Conservation (phyloP, 2,888 invertebrate genomes). For the Brachypalpus laphriformis region DNA sequence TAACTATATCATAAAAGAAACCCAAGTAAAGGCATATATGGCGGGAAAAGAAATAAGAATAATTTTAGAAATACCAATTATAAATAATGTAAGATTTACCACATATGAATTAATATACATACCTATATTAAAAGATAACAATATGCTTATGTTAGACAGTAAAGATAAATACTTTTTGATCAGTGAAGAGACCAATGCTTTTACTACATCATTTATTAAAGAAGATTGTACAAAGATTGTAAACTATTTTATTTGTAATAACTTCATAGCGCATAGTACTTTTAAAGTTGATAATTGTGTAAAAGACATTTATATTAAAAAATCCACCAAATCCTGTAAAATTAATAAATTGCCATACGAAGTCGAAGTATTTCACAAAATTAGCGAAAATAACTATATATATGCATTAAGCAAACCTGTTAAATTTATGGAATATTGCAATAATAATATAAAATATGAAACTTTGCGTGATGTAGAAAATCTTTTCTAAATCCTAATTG, state of each 20-base stretch:
- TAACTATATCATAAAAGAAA: neutral
- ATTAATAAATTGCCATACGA: neutral
- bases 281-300: neutral
- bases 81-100: neutral
- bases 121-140: slow-evolving; percentile 4
- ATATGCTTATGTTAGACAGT: neutral
- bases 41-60: neutral
- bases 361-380: neutral
- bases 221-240: neutral
- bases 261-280: neutral
- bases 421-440: neutral
- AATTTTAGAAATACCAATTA: neutral
- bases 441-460: neutral
- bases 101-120: slow-evolving; percentile 12
- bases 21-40: neutral
- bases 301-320: neutral
- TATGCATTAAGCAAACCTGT: neutral
- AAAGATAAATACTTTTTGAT: slow-evolving; percentile 1
- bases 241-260: neutral
- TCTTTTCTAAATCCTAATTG: neutral
- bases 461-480: neutral
- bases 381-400: neutral
- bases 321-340: neutral
- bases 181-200: neutral
- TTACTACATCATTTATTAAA: neutral